Percentiles rank a stretch among this genome's conserved stretches.
These are phyloP conservation scores for Gymnoscopelus braueri DNA, from an alignment of 2,797 vertebrate genomes.

Conservation along the genomic window DNA sequence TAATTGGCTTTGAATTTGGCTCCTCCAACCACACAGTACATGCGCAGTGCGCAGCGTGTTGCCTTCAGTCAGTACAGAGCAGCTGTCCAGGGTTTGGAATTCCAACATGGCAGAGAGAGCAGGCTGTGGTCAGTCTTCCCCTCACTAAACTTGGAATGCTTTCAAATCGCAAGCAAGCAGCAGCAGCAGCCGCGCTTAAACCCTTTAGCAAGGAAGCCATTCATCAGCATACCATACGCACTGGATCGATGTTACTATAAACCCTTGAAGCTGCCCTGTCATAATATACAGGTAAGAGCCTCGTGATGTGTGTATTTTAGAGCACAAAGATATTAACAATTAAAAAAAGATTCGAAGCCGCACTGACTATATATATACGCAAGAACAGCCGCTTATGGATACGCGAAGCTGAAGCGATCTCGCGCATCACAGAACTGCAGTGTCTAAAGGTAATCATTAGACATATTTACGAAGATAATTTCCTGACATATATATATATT, in stretches of 20 bases:
- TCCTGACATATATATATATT: constrained; percentile 7
- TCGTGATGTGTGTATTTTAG: constrained; percentile 42
- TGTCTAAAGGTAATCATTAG: constrained; percentile 22
- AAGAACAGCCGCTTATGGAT: constrained; percentile 55
- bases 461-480: constrained; percentile 18
- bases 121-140: constrained; percentile 92
- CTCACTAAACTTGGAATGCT: constrained; percentile 97
- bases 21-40: constrained; percentile 85
- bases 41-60: constrained; percentile 91
- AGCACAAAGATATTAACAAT: constrained; percentile 63
- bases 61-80: constrained; percentile 89
- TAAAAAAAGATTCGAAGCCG: constrained; percentile 60
- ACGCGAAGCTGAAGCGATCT: constrained; percentile 39
- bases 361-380: constrained; percentile 25
- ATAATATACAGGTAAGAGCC: constrained; percentile 90
- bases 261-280: constrained; percentile 82
- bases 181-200: constrained; percentile 83
- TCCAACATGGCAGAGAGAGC: constrained; percentile 99
- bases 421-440: constrained; percentile 63
- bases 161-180: constrained; percentile 84
- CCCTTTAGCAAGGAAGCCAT: constrained; percentile 77
- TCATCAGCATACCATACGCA: constrained; percentile 84
- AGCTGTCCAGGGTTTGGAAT: constrained; percentile 99
- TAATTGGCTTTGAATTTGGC: constrained; percentile 92
- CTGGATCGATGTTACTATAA: constrained; percentile 90